Base-by-base conservation (phyloP, 2,888 invertebrate species). In the Germaria angustata region DNA sequence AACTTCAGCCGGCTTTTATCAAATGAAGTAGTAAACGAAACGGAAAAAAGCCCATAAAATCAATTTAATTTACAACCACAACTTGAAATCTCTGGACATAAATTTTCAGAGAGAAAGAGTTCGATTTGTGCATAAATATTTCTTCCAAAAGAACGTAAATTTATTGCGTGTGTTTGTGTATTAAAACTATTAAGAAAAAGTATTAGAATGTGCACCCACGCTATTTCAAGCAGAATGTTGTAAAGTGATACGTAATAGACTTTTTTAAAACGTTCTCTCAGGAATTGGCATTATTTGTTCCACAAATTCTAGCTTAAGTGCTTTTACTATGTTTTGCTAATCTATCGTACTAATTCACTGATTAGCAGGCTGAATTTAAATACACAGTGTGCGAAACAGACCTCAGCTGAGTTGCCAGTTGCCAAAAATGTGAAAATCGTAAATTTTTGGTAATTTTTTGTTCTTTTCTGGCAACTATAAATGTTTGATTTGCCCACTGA, bases 121-220 rank as follows among this genome's bases (percentile, higher is more conserved):
- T 69, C 24, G 53, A 57, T 49, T 51, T 59, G n/a, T 15, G 11
- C 39, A 41, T 17, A 34, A 46, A 59, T 65, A 61, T 44, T 7
- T 49, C 24, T 57, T 46, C 32, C 51, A 20, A 75, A 79, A 57
- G 13, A 66, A 44, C 44, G 65, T 55, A 71, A 80, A 82, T 82
- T 80, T 80, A 82, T 72, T 80, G 55, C 82, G 55, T 71, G 78
- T 79, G 75, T 71, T 73, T 79, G 75, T 71, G 73, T 79, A 79
- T 71, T 71, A 59, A 73, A 79, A 22, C 15, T 49, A 55, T 81
- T 78, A 65, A 73, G 44, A 44, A 80, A 44, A 71, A 66, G 39
- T 66, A 28, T 71, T 73, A 39, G 71, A 71, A 61, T 2, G 24
- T 39, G 28, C 82, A 59, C 82, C 82, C 55, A 82, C 82, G 71